Base-by-base conservation (phyloP, 2,797 vertebrate species). In the Cetoscarus ocellatus region DNA sequence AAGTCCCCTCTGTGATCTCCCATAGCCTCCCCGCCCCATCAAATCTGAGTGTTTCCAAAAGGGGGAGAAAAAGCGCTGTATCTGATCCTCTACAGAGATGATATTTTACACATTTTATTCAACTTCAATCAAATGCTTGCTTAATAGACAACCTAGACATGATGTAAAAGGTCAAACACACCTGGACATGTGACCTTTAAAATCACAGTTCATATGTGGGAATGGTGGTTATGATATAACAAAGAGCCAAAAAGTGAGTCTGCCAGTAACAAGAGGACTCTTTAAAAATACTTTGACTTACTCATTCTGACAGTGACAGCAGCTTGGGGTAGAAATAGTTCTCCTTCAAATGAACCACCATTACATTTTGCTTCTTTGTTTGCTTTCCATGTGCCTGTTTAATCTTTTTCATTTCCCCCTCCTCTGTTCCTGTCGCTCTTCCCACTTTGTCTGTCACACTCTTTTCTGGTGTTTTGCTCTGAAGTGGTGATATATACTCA, bases 391-490 rank as follows among this genome's bases (percentile, higher is more conserved):
- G 3, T 45, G 34, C 59, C 11, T 63, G 50, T n/a, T 14, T 40
- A 50, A 43, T 67, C 47, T 57, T 58, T 79, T 52, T 55, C 3
- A 42, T 63, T 58, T 52, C 45, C 58, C 40, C 35, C 17, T 50
- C 9, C 69, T 10, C 39, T 1, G 4, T 48, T 59, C 9, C 10
- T 36, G 18, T 40, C 0, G 12, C 13, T 49, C 39, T 9, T 15
- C 68, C 57, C 6, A 9, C 64, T 47, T 5, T 62, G 71, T 27
- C 27, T 71, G 66, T 73, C 64, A 48, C 48, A 15, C 27, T 71
- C 61, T 48, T 59, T 40, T 58, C 62, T 69, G 48, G 76, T 54
- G 35, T 61, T 69, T 6, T n/a, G 43, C 36, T 80, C 65, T 35
- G 36, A n/a, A 27, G 19, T 64, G 40, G 15, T 75, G 48, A 53